A percentile compares a stretch with the other conserved stretches of the same genome.
phyloP scores from a whole-genome alignment of 2,113 vertebrate species.

The Callipepla californica region DNA sequence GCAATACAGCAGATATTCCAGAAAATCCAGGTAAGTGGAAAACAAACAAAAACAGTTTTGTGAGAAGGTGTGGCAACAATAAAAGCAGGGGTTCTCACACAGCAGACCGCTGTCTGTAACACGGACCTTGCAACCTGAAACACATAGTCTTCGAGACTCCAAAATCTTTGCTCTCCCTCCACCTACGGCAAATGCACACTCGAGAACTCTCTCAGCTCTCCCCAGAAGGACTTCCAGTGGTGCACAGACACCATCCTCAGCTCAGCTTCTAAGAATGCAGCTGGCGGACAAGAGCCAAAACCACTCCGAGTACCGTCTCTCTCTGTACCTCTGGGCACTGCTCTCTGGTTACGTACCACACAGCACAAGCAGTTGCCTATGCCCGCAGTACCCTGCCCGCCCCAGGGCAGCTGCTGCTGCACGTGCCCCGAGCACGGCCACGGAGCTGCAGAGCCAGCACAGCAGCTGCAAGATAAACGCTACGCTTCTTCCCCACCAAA shows the following conservation, averaged over 20 bases:
- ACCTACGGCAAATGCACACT: accelerated
- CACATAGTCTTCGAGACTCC: not conserved
- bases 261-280: not conserved
- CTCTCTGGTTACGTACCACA: not conserved
- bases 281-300: not conserved
- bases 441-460: not conserved
- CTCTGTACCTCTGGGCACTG: accelerated
- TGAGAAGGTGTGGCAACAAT: not conserved
- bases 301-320: not conserved
- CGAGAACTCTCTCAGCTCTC: not conserved
- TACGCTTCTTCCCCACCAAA: conserved; percentile 85
- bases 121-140: not conserved
- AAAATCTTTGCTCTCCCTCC: not conserved
- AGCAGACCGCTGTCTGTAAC: not conserved
- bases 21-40: not conserved
- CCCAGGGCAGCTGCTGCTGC: not conserved
- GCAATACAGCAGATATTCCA: not conserved
- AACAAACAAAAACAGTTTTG: not conserved
- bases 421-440: not conserved
- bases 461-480: conserved; percentile 5
- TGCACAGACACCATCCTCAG: not conserved
- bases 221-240: not conserved
- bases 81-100: not conserved
- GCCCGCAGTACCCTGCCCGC: not conserved
- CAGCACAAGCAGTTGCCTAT: not conserved